Percentiles rank a stretch among this genome's conserved stretches.
phyloP scores from a whole-genome alignment of 2,797 vertebrate species.

The Phrynocephalus forsythii region DNA sequence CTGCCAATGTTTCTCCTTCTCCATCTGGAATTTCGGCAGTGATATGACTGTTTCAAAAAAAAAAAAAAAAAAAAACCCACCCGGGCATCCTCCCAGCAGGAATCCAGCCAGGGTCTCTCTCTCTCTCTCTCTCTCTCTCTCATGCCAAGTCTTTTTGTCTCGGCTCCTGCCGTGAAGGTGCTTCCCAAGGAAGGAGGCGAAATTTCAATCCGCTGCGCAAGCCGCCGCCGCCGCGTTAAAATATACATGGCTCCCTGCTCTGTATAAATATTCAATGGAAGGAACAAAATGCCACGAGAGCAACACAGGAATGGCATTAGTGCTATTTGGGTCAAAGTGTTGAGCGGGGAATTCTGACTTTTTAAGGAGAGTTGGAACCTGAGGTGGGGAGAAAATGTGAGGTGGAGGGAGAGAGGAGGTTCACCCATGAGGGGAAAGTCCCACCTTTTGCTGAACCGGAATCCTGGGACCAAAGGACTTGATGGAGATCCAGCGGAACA shows the following conservation, averaged over 20 bases:
- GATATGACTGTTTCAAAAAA: background rate
- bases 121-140: background rate
- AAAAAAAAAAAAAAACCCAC: no score
- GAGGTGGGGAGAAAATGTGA: no score
- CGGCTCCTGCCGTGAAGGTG: background rate
- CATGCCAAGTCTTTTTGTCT: background rate
- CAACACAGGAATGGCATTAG: background rate
- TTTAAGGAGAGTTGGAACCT: no score
- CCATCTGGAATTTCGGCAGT: slow-evolving; percentile 30
- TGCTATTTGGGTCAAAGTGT: background rate
- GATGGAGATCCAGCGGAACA: no score
- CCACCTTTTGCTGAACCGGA: background rate
- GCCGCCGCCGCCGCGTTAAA: background rate
- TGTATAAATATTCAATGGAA: background rate
- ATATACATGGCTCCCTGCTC: background rate
- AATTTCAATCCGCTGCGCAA: background rate
- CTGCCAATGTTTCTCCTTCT: slow-evolving; percentile 27
- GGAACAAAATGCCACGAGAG: background rate
- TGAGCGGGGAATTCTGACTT: background rate
- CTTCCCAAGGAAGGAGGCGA: background rate
- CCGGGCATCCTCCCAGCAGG: background rate
- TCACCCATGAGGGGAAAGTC: background rate
- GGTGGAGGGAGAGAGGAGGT: background rate
- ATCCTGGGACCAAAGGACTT: no score
- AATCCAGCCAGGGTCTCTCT: background rate